Conservation (phyloP, 2,888 invertebrate species). For the Plemyria rubiginata region DNA sequence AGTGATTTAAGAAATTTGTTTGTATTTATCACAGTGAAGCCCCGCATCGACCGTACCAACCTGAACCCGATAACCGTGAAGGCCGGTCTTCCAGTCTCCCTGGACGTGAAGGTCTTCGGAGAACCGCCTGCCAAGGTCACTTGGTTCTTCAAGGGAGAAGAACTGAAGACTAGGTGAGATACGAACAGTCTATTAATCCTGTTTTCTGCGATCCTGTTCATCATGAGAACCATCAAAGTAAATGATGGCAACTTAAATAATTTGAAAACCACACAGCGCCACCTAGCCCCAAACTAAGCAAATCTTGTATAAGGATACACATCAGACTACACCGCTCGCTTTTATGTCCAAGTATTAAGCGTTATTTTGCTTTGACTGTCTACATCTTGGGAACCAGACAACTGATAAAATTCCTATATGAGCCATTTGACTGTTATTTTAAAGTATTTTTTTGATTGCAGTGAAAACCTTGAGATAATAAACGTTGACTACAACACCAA, state of each 20-base stretch:
- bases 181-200: not conserved
- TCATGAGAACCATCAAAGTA: too few species aligned
- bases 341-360: too few species aligned
- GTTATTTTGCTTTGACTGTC: too few species aligned
- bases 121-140: slow-evolving; percentile 97
- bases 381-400: too few species aligned
- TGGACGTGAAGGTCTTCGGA: slow-evolving; percentile 95
- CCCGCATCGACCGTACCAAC: slow-evolving; percentile 96
- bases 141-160: slow-evolving; percentile 92
- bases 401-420: too few species aligned
- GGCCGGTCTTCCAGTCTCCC: slow-evolving; percentile 93
- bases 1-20: not conserved
- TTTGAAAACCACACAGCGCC: too few species aligned
- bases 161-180: slow-evolving; percentile 76
- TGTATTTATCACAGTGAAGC: slow-evolving; percentile 89
- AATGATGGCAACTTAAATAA: too few species aligned
- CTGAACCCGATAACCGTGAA: slow-evolving; percentile 93
- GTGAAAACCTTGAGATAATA: slow-evolving; percentile 89
- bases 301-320: too few species aligned
- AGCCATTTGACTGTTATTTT: not conserved
- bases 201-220: not conserved
- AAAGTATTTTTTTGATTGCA: slow-evolving; percentile 15
- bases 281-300: too few species aligned
- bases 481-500: slow-evolving; percentile 96
- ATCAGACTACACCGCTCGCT: too few species aligned